Percentiles rank a stretch among this genome's conserved stretches.
Conservation (phyloP, 2,888 invertebrate genomes). For the Empis stercorea region DNA sequence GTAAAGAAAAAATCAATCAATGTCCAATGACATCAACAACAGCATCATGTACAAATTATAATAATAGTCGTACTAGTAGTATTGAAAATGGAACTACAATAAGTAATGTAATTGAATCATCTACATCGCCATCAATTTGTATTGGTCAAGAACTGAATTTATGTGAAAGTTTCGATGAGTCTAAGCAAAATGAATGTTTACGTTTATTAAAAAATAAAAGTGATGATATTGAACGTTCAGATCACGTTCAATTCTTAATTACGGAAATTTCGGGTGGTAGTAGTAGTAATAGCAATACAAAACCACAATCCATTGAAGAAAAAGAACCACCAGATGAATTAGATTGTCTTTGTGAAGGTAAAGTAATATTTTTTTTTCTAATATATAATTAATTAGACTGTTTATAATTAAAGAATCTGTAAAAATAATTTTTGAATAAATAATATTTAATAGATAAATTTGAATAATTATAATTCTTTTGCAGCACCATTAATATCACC, state of each 20-base stretch:
- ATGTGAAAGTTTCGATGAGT: slow-evolving; percentile 26
- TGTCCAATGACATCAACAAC: too few relatives aligned
- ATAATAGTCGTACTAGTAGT: too few relatives aligned
- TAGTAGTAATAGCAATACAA: slow-evolving; percentile 32
- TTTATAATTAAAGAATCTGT: too few relatives aligned
- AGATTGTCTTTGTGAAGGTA: slow-evolving; percentile 34
- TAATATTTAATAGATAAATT: too few relatives aligned
- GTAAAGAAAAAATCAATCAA: too few relatives aligned
- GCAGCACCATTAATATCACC: slow-evolving; percentile 81
- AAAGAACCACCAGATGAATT: slow-evolving; percentile 31
- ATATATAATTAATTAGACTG: too few relatives aligned
- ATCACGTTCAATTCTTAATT: slow-evolving; percentile 86
- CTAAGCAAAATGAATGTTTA: slow-evolving; percentile 25
- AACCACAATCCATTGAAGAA: slow-evolving; percentile 37
- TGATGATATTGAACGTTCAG: slow-evolving; percentile 44
- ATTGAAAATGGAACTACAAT: too few relatives aligned
- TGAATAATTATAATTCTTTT: slow-evolving; percentile 20
- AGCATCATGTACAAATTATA: too few relatives aligned
- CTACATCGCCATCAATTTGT: slow-evolving; percentile 10
- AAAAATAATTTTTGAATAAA: too few relatives aligned
- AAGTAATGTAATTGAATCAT: slow-evolving; percentile 6
- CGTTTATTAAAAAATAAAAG: slow-evolving; percentile 33
- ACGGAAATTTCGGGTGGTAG: slow-evolving; percentile 53
- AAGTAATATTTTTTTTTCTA: slow-evolving; percentile 1
- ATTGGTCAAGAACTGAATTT: slow-evolving; percentile 13